A percentile compares a stretch with the other conserved stretches of the same genome.
Conservation (phyloP, 2,797 vertebrate species). For the Eulemur rubriventer region DNA sequence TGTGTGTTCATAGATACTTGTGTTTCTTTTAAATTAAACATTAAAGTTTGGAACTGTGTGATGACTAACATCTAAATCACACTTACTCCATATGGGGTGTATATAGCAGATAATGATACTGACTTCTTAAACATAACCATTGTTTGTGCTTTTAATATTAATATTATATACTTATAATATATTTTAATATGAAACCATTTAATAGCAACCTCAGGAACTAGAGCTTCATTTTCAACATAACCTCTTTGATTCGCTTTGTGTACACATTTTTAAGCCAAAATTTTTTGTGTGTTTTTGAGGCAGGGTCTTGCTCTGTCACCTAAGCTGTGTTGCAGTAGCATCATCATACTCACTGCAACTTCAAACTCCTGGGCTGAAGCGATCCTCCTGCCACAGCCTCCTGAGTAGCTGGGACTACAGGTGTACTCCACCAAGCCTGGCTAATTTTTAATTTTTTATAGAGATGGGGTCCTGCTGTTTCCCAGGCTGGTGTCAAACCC, state of each 20-base stretch:
- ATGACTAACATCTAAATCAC: slow-evolving; percentile 7
- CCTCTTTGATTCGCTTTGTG: background rate
- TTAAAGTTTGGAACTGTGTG: background rate
- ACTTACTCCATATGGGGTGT: background rate
- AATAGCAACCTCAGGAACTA: background rate
- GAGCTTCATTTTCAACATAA: slow-evolving; percentile 6
- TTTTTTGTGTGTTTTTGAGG: background rate
- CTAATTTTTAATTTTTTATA: background rate
- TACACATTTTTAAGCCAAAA: background rate
- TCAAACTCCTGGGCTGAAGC: background rate
- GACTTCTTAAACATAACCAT: background rate
- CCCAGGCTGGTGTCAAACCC: background rate
- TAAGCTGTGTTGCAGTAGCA: background rate
- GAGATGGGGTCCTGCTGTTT: background rate
- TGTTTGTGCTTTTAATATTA: background rate
- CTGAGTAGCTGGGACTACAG: background rate
- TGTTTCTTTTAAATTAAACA: background rate
- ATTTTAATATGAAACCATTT: background rate
- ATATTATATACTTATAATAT: background rate
- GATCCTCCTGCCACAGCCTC: background rate
- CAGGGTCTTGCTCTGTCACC: background rate
- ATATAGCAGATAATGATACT: background rate
- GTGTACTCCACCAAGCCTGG: background rate
- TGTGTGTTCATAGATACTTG: background rate
- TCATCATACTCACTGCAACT: background rate